Evolutionary conservation across 2,113 vertebrate genomes (phyloP).

Genomic region (Urocitellus parryii): DNA sequence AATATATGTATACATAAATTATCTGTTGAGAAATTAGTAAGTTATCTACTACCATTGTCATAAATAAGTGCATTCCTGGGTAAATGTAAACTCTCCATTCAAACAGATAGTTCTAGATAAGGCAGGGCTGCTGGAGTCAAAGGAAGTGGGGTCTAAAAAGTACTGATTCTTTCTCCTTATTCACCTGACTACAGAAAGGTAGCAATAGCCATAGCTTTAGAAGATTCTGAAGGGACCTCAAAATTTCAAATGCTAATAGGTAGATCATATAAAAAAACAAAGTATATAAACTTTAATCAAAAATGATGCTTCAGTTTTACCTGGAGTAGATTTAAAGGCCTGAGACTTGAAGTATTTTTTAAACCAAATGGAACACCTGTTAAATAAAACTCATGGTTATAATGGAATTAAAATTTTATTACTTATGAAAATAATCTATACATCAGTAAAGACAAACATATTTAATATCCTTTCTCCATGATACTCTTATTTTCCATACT

Average conservation of each 20-base stretch:
- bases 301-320: conserved; percentile 87
- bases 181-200: neutral
- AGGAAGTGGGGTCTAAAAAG: neutral
- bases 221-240: conserved; percentile 4
- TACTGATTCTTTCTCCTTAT: neutral
- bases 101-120: conserved; percentile 1
- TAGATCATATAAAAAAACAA: neutral
- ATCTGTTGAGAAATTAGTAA: neutral
- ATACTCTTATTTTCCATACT: conserved; percentile 24
- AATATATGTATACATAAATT: neutral
- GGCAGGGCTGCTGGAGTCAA: neutral
- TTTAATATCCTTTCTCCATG: neutral
- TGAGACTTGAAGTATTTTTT: conserved; percentile 94
- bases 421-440: conserved; percentile 50
- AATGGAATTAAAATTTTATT: conserved; percentile 60
- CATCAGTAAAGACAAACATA: neutral
- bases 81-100: neutral
- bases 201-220: neutral
- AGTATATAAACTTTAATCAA: conserved; percentile 74
- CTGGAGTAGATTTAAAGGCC: conserved; percentile 97
- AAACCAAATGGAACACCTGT: conserved; percentile 95
- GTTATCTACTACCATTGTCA: neutral
- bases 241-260: conserved; percentile 26
- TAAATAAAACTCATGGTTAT: conserved; percentile 85
- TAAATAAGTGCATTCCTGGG: neutral